These are phyloP conservation scores for Laspeyria flexula DNA, from an alignment of 2,888 invertebrate species.

Conservation along the genomic window DNA sequence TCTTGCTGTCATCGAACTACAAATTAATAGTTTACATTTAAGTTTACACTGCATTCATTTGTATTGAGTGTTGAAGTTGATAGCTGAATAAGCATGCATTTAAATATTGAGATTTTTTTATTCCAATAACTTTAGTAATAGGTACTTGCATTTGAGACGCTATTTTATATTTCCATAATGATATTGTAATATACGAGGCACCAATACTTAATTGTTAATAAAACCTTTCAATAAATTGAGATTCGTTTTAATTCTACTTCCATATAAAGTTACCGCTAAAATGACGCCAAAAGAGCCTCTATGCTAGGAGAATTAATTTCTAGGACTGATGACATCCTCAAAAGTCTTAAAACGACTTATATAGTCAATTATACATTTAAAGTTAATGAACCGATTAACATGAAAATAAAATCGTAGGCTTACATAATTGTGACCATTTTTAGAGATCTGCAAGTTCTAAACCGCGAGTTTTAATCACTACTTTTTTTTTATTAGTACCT, in stretches of 20 bases:
- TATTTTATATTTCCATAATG: constrained; percentile 36
- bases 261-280: too few species aligned
- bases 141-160: constrained; percentile 34
- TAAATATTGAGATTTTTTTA: constrained; percentile 27
- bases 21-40: background rate
- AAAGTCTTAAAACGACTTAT: too few species aligned
- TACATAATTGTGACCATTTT: too few species aligned
- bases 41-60: constrained; percentile 25
- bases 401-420: too few species aligned
- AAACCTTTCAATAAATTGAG: constrained; percentile 41
- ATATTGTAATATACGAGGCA: constrained; percentile 59
- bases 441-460: too few species aligned
- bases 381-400: too few species aligned
- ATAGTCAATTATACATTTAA: too few species aligned
- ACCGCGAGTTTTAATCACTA: too few species aligned
- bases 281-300: too few species aligned
- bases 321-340: too few species aligned
- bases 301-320: too few species aligned
- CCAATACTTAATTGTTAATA: constrained; percentile 75
- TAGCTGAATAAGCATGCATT: constrained; percentile 34
- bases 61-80: constrained; percentile 3
- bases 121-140: constrained; percentile 26
- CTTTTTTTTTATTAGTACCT: too few species aligned
- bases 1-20: background rate
- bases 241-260: constrained; percentile 20